Percentiles rank a stretch among this genome's conserved stretches.
These are phyloP conservation scores for Corvus moneduloides DNA, from an alignment of 2,113 vertebrate genomes.

Conservation along the genomic window DNA sequence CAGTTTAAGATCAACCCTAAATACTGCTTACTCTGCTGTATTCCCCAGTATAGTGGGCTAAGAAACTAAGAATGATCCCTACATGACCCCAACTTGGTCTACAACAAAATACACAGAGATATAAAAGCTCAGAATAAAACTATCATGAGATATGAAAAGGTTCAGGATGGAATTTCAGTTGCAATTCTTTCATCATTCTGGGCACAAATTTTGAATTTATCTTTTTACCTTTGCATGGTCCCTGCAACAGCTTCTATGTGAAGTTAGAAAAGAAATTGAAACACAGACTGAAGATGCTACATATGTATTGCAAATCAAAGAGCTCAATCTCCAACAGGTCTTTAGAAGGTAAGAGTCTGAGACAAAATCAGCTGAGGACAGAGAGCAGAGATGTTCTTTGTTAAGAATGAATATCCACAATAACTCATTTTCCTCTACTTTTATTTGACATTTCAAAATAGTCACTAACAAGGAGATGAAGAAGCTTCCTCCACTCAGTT, in stretches of 20 bases:
- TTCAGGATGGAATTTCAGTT: background rate
- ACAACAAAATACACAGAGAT: background rate
- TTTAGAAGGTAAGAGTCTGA: background rate
- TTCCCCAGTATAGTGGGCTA: background rate
- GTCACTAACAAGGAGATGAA: background rate
- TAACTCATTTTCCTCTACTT: background rate
- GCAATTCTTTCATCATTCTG: background rate
- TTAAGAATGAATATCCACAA: background rate
- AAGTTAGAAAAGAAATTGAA: background rate
- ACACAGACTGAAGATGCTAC: background rate
- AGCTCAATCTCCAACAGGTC: background rate
- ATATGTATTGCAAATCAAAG: background rate
- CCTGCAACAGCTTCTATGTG: background rate
- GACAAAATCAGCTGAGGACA: background rate
- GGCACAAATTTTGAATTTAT: background rate
- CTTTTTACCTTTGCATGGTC: background rate
- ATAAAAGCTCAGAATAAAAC: background rate
- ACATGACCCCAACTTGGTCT: background rate
- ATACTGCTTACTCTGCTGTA: background rate
- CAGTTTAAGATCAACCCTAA: background rate
- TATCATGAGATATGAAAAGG: background rate
- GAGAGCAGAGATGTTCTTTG: background rate
- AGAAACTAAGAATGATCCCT: background rate
- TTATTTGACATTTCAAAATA: background rate
- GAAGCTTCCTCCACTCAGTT: background rate